These are phyloP conservation scores for Epinephelus fuscoguttatus DNA, from an alignment of 2,113 vertebrate genomes.

Conservation along the genomic window DNA sequence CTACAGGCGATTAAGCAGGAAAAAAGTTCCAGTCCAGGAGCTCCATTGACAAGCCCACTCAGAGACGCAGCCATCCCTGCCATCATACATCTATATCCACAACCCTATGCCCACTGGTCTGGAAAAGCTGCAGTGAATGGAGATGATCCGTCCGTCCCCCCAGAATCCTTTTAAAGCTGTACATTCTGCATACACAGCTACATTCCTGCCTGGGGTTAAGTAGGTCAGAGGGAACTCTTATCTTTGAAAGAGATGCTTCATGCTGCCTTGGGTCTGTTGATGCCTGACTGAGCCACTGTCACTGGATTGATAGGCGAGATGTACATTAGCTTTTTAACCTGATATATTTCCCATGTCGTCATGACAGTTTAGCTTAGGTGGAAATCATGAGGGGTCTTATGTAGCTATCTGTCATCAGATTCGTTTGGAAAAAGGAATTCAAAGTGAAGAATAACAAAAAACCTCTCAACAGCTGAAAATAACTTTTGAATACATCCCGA, in stretches of 20 bases:
- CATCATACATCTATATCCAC: conserved; percentile 67
- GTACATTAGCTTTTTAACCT: not conserved
- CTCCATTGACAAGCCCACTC: conserved; percentile 50
- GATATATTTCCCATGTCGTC: conserved; percentile 2
- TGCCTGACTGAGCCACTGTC: conserved; percentile 26
- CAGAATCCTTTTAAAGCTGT: conserved; percentile 73
- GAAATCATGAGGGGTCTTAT: not conserved
- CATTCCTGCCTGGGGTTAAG: conserved; percentile 76
- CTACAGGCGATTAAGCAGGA: conserved; percentile 55
- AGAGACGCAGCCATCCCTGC: conserved; percentile 66
- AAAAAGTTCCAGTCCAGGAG: conserved; percentile 59
- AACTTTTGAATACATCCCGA: too few species aligned
- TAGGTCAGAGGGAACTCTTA: conserved; percentile 71
- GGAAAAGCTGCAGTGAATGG: conserved; percentile 79
- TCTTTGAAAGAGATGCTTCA: conserved; percentile 65
- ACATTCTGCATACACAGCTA: conserved; percentile 77
- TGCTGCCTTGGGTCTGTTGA: conserved; percentile 49
- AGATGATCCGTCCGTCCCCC: conserved; percentile 62
- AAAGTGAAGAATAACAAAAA: not conserved
- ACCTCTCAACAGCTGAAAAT: too few species aligned
- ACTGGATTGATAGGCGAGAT: conserved; percentile 9
- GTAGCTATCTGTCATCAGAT: not conserved
- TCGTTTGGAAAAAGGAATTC: conserved; percentile 13
- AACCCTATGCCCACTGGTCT: conserved; percentile 66
- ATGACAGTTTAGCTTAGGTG: conserved; percentile 4